Conservation (phyloP, 1,140 invertebrate species). For the Macrobrachium nipponense region DNA sequence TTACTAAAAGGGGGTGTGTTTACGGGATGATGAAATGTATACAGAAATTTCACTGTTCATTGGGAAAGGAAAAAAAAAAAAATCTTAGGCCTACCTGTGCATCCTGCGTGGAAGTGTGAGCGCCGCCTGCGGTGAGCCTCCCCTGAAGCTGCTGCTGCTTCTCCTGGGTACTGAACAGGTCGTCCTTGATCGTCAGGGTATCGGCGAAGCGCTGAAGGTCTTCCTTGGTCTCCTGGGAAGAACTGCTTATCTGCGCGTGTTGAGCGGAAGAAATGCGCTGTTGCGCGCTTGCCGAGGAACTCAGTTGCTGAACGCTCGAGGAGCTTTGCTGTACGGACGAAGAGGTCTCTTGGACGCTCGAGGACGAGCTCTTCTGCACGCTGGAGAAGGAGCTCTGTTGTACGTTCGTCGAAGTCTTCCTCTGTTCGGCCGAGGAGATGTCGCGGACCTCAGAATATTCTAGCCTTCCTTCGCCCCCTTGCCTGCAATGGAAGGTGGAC, state of each 20-base stretch:
- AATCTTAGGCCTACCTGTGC: constrained; percentile 34
- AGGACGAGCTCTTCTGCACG: constrained; percentile 7
- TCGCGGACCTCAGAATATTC: constrained; percentile 40
- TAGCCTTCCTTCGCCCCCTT: constrained; percentile 16
- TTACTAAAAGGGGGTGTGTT: background rate
- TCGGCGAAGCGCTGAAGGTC: constrained; percentile 41
- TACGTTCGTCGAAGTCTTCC: constrained; percentile 13
- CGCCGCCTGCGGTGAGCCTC: constrained; percentile 38
- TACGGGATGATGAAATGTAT: background rate
- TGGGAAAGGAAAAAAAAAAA: background rate
- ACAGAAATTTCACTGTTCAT: background rate
- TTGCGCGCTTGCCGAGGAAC: constrained; percentile 1
- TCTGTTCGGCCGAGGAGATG: constrained; percentile 22
- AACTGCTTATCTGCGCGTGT: background rate
- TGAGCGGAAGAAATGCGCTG: no score
- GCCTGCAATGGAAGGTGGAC: background rate
- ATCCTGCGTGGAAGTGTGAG: constrained; percentile 26
- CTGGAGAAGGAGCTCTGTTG: constrained; percentile 35
- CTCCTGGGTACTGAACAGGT: constrained; percentile 38
- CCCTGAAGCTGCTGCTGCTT: constrained; percentile 48
- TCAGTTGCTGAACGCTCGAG: background rate
- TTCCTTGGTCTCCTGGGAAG: constrained; percentile 34
- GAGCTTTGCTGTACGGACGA: background rate
- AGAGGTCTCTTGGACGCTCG: background rate
- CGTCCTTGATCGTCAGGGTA: constrained; percentile 45